Percentiles rank a stretch among this genome's conserved stretches.
phyloP scores from a whole-genome alignment of 2,797 vertebrate genomes.

The Schizothorax lantsangensis region DNA sequence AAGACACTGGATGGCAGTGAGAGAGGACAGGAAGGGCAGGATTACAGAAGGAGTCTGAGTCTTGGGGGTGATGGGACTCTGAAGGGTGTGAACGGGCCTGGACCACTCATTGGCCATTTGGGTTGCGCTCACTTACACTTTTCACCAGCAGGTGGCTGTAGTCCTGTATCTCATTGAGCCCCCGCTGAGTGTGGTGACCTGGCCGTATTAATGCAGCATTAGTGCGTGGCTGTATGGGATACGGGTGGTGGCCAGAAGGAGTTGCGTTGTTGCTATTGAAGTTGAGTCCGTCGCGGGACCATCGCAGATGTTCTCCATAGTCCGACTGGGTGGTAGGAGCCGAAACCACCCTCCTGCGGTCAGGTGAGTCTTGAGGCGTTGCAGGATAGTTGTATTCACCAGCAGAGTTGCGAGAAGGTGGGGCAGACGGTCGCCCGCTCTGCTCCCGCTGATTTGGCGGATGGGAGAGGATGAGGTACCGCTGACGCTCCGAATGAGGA shows the following conservation, averaged over 20 bases:
- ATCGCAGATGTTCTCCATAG: conserved; percentile 80
- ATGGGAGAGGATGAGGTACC: conserved; percentile 77
- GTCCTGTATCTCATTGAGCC: conserved; percentile 82
- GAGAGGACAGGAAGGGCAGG: conserved; percentile 49
- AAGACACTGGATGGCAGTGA: conserved; percentile 54
- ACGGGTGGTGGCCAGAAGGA: conserved; percentile 66
- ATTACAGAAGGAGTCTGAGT: conserved; percentile 68
- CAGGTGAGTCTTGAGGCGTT: conserved; percentile 88
- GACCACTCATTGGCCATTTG: conserved; percentile 79
- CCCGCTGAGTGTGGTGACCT: conserved; percentile 75
- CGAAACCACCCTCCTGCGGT: conserved; percentile 89
- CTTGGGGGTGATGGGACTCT: conserved; percentile 65
- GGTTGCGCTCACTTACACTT: conserved; percentile 85
- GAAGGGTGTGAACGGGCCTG: conserved; percentile 57
- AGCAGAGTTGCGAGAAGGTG: conserved; percentile 77
- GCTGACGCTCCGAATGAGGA: conserved; percentile 81
- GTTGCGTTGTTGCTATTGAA: conserved; percentile 84
- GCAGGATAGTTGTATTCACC: conserved; percentile 84
- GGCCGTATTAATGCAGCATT: conserved; percentile 76
- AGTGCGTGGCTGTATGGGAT: conserved; percentile 68
- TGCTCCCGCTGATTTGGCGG: conserved; percentile 76
- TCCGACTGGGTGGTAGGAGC: conserved; percentile 87
- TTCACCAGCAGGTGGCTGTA: conserved; percentile 86
- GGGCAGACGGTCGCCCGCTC: conserved; percentile 69
- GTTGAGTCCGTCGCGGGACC: conserved; percentile 88